Evolutionary conservation across 1,140 invertebrate species (phyloP), one percentile per base, ranked within the genome.

Genomic region (Drosophila micromelanica): DNA sequence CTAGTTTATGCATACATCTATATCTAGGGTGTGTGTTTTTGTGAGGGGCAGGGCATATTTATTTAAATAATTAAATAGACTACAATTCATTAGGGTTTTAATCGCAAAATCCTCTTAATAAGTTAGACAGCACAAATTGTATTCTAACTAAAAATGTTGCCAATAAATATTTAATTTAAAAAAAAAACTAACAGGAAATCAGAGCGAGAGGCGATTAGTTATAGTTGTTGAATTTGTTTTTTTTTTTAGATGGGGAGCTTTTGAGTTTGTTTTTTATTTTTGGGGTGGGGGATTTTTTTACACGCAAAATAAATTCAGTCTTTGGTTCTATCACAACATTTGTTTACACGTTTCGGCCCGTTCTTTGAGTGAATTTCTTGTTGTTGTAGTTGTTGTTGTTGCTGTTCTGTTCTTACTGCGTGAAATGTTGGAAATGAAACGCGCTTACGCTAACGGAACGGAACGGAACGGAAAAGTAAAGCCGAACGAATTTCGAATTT

Each of bases 321-420:
- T 92, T 92, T 92, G 91, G 91, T 90, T 89, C 87, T 92, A 92
- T 92, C 91, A 92, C 91, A 92, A 92, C 91, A 92, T 91, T 92
- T 91, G 82, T 90, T 92, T 90, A 91, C 90, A 91, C 90, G 85
- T 84, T 86, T 86, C 82, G 82, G 80, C 76, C 81, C 78, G 78
- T 79, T 76, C 59, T 67, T 80, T 63, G 32, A 40, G 40, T 74
- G 12, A 17, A 65, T 55, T 55, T 46, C n/a, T 30, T 55, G 43
- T 2, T 69, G 15, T 51, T 45, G 48, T 60, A 55, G 42, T 59
- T 35, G 40, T 70, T 52, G 49, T 72, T 59, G 55, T 54, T 75
- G 54, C 23, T 63, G 49, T 70, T 69, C 23, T 54, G 43, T 46
- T 32, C 11, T 62, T 49, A 35, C 30, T 51, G 62, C 71, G 65